Base-by-base conservation (phyloP, 2,113 vertebrate genomes). In the Podarcis muralis region DNA sequence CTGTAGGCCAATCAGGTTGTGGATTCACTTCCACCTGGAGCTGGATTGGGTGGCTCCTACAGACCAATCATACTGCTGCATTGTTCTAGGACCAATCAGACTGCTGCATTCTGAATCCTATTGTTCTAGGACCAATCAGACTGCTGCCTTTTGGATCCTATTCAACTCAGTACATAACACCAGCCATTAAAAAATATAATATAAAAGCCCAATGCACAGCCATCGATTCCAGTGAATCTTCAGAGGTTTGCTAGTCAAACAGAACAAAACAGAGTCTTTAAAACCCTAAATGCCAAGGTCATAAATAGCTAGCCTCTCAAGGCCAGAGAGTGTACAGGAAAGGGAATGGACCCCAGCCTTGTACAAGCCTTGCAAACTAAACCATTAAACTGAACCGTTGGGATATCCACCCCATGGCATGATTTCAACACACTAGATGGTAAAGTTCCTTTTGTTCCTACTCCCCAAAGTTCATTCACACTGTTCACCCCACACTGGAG, bases 201-300 rank as follows among this genome's bases (percentile, higher is more conserved):
- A 35, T 7, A 71, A 71, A 71, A 71, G 30, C 12, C n/a, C 18
- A 93, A 89, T 79, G 83, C 75, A 82, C 87, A 81, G 81, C 88
- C 88, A 87, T 91, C 35, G 85, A 88, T 92, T 74, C 87, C 77
- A 84, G 68, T 77, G 88, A 94, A 92, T 78, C 3, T 27, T 66
- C 84, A 69, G n/a, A 87, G 83, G 65, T 27, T 91, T 90, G 27
- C n/a, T 23, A 91, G 53, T 90, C 86, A 95, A 94, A 94, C 76
- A 12, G 72, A 91, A 86, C 83, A 91, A 94, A 93, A 76, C 18
- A 1, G 0, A 84, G 43, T 25, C 88, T 92, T 95, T 87, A 80
- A 88, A 92, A 92, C 68, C 87, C 81, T 62, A 79, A 91, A 89
- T 30, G 22, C 32, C 82, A 86, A 53, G 25, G 71, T 77, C 86